A percentile compares a stretch with the other conserved stretches of the same genome.
Conservation (phyloP, 2,113 vertebrate genomes). For the Paramisgurnus dabryanus region DNA sequence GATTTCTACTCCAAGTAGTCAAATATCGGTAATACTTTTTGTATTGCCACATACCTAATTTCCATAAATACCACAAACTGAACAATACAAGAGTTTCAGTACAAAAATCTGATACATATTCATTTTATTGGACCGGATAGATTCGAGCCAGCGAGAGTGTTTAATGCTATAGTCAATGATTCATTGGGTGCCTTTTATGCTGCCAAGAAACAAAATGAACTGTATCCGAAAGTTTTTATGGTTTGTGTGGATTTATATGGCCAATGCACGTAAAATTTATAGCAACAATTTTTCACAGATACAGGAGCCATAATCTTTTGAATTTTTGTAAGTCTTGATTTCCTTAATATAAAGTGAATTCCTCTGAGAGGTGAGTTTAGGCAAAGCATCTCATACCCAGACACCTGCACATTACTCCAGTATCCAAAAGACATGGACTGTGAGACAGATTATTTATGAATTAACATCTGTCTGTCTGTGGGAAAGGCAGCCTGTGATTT, state of each 20-base stretch:
- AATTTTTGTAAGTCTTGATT: constrained; percentile 65
- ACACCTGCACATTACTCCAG: constrained; percentile 1
- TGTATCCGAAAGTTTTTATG: constrained; percentile 75
- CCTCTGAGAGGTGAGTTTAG: constrained; percentile 63
- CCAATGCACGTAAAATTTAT: constrained; percentile 70
- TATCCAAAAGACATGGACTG: background rate
- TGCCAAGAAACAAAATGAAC: constrained; percentile 69
- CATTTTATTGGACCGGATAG: background rate
- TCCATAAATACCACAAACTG: too few species aligned
- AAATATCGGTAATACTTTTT: too few species aligned
- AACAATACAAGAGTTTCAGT: background rate
- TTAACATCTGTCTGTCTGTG: too few species aligned
- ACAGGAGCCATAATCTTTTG: constrained; percentile 59
- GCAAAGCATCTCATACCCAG: constrained; percentile 59
- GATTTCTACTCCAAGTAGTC: too few species aligned
- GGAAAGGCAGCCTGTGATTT: too few species aligned
- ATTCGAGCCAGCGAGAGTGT: background rate
- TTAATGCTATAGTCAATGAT: constrained; percentile 13
- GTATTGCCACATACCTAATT: too few species aligned
- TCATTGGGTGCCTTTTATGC: constrained; percentile 24
- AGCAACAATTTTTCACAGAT: constrained; percentile 66
- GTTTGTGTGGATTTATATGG: constrained; percentile 68
- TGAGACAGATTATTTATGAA: background rate
- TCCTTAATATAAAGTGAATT: constrained; percentile 69
- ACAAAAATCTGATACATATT: background rate